Evolutionary conservation across 1,140 invertebrate genomes (phyloP).

Genomic region (Daktulosphaira vitifoliae): DNA sequence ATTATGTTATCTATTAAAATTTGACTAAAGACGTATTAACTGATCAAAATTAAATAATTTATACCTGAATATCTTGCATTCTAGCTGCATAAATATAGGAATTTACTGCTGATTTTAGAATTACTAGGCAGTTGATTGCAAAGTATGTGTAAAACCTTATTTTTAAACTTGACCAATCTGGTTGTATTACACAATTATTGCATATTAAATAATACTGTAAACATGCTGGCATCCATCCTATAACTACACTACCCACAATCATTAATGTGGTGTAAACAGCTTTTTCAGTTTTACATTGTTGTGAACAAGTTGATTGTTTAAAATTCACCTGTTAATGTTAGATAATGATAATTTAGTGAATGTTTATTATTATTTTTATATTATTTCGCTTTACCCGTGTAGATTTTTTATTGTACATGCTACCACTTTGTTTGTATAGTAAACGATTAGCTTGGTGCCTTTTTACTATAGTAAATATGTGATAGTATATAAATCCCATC

Average conservation of each 20-base stretch:
- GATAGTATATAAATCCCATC: conserved; percentile 52
- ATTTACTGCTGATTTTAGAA: conserved; percentile 56
- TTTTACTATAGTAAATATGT: conserved; percentile 46
- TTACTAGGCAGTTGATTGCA: conserved; percentile 48
- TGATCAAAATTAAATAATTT: background rate
- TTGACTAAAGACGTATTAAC: no score
- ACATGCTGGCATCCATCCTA: conserved; percentile 57
- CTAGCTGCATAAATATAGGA: conserved; percentile 61
- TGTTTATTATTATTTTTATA: background rate
- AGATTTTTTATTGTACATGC: background rate
- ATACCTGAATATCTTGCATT: conserved; percentile 56
- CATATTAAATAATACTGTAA: conserved; percentile 49
- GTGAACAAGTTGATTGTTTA: conserved; percentile 25
- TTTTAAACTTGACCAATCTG: conserved; percentile 35
- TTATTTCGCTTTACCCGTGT: background rate
- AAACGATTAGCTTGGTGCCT: conserved; percentile 36
- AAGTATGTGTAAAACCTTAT: conserved; percentile 38
- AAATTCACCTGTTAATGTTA: background rate
- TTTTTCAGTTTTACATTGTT: conserved; percentile 51
- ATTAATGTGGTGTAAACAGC: conserved; percentile 57
- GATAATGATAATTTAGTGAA: background rate
- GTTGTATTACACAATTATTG: conserved; percentile 44
- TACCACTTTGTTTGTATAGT: conserved; percentile 31
- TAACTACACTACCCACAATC: conserved; percentile 56
- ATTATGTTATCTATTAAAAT: no score